Conservation (phyloP, 2,888 invertebrate species). For the Brassicogethes aeneus region DNA sequence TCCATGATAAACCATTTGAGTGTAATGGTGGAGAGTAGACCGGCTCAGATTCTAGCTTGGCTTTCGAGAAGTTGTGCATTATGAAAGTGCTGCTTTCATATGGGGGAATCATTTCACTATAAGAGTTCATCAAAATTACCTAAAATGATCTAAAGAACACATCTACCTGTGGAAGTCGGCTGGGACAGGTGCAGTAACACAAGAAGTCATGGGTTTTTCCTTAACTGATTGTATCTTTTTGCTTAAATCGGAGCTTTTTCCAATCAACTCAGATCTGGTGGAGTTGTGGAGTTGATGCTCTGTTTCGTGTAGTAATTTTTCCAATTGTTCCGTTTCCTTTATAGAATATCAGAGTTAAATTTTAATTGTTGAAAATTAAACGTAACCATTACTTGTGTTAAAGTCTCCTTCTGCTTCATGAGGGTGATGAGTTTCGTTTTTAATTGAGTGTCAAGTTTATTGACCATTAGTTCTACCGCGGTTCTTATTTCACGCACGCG, state of each 20-base stretch:
- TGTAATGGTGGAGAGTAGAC: conserved; percentile 85
- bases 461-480: conserved; percentile 89
- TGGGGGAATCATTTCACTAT: conserved; percentile 83
- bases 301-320: conserved; percentile 75
- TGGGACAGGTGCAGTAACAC: conserved; percentile 79
- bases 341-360: not conserved
- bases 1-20: conserved; percentile 85
- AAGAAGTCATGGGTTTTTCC: conserved; percentile 82
- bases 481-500: conserved; percentile 85
- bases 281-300: conserved; percentile 70
- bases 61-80: conserved; percentile 73
- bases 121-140: conserved; percentile 15
- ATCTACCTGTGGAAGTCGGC: conserved; percentile 78
- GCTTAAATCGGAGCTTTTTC: conserved; percentile 69
- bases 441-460: conserved; percentile 78
- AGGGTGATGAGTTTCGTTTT: conserved; percentile 80
- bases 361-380: not conserved
- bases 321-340: conserved; percentile 76
- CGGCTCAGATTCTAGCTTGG: conserved; percentile 83
- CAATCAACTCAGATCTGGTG: conserved; percentile 75
- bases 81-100: conserved; percentile 88
- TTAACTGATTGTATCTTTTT: conserved; percentile 74
- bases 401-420: conserved; percentile 78
- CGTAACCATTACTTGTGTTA: conserved; percentile 55
- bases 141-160: not conserved